phyloP scores from a whole-genome alignment of 2,888 invertebrate species.

The Abrostola triplasia region DNA sequence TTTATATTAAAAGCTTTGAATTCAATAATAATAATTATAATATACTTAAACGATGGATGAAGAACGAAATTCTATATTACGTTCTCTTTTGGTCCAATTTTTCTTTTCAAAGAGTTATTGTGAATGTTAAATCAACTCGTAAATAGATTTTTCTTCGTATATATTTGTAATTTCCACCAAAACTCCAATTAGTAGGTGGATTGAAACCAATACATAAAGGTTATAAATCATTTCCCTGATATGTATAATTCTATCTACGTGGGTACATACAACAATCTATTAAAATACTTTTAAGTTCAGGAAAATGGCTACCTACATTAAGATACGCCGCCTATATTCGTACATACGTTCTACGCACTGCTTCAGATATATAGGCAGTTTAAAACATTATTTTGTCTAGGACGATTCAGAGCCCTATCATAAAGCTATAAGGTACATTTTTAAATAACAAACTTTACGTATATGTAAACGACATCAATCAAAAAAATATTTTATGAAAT shows the following conservation, averaged over 20 bases:
- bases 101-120: background rate
- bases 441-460: background rate
- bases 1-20: no score
- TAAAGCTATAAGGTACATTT: conserved; percentile 4
- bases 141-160: background rate
- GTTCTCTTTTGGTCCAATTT: background rate
- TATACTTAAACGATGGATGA: background rate
- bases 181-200: no score
- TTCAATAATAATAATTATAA: background rate
- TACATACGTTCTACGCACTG: conserved; percentile 37
- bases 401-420: conserved; percentile 30
- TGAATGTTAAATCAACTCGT: background rate
- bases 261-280: conserved; percentile 52
- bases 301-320: conserved; percentile 23
- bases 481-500: background rate
- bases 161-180: no score
- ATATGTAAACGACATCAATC: conserved; percentile 5
- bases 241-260: conserved; percentile 66
- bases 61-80: conserved; percentile 1
- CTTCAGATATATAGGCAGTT: conserved; percentile 29
- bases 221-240: conserved; percentile 47
- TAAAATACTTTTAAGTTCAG: conserved; percentile 26
- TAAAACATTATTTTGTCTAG: conserved; percentile 34
- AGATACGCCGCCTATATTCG: conserved; percentile 29
- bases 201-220: conserved; percentile 10